Evolutionary conservation across 2,113 vertebrate species (phyloP), one percentile per base, ranked within the genome.

Genomic region (Axis porcinus): DNA sequence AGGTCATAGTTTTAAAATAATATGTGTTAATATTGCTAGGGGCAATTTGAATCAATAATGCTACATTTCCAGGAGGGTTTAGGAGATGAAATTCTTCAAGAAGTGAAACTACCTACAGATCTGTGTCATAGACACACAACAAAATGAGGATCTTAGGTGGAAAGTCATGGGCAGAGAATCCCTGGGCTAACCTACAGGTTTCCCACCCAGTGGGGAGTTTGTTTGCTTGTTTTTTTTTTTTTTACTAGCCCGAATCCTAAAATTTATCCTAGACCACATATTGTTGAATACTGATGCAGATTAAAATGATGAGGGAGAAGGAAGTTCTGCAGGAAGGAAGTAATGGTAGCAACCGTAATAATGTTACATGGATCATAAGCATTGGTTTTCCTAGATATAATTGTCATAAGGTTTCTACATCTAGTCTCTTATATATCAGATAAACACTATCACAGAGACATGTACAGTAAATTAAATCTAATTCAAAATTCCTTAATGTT

Each of bases 401-500:
- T 55, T 85, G 13, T 52, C 40, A 58, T 54, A 76, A 54, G 3
- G 0, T 89, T 78, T 64, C n/a, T 74, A 25, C 1, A 93, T 67
- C 40, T 76, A 60, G 45, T 78, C 13, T 86, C 7, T 70, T 84
- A 47, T 6, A 45, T 62, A 76, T 9, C 23, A 89, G 43, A 57
- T 23, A 84, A 36, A 67, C 10, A 88, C 2, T 62, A 5, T 83
- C 40, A 95, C 43, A 92, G 57, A 86, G 6, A 82, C 2, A 82
- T 67, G 16, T 36, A 28, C 8, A 90, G 45, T 70, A 89, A 94
- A 88, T 87, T 36, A 88, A 91, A 60, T 67, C 3, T 58, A 88
- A 95, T 70, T 97, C 30, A 64, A 95, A 60, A 36, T 95, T 92
- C 92, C 74, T 91, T 85, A 94, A 85, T 40, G 12, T 36, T 86